Conservation (phyloP, 1,140 invertebrate genomes). For the Branchinecta lynchi region DNA sequence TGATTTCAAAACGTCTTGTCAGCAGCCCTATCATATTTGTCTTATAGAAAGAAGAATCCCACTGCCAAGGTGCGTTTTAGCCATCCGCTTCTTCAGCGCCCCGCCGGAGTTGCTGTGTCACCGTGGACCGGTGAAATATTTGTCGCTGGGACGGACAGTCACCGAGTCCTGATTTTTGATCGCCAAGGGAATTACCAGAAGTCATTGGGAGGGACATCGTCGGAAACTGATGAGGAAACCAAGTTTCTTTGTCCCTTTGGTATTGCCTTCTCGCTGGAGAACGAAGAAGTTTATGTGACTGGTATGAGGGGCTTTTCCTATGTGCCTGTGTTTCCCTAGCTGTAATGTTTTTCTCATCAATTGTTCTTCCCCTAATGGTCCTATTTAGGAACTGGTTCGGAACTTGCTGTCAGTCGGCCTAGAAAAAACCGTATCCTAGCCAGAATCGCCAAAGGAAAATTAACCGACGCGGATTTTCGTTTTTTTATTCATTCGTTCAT, state of each 20-base stretch:
- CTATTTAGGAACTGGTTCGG: too few relatives aligned
- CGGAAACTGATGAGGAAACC: constrained; percentile 25
- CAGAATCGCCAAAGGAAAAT: too few relatives aligned
- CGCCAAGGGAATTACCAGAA: constrained; percentile 33
- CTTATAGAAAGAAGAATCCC: constrained; percentile 20
- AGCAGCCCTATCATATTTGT: neutral
- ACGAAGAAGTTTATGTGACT: constrained; percentile 45
- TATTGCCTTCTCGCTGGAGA: constrained; percentile 43
- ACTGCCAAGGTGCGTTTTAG: constrained; percentile 20
- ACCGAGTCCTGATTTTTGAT: constrained; percentile 41
- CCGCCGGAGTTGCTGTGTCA: constrained; percentile 39
- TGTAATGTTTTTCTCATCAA: too few relatives aligned
- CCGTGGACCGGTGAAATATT: constrained; percentile 40
- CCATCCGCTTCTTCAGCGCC: constrained; percentile 31
- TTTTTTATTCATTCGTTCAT: too few relatives aligned
- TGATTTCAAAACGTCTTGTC: too few relatives aligned
- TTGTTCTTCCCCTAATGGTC: too few relatives aligned
- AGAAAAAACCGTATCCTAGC: too few relatives aligned
- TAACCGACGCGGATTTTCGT: too few relatives aligned
- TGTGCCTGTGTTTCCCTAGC: too few relatives aligned
- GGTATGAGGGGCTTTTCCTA: constrained; percentile 27
- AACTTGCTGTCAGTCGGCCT: too few relatives aligned
- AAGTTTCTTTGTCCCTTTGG: constrained; percentile 46
- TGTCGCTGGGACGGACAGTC: constrained; percentile 40
- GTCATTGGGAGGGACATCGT: constrained; percentile 25